These are phyloP conservation scores for Montipora capricornis DNA, from an alignment of 64 coral and sea anemone species.

Conservation along the genomic window DNA sequence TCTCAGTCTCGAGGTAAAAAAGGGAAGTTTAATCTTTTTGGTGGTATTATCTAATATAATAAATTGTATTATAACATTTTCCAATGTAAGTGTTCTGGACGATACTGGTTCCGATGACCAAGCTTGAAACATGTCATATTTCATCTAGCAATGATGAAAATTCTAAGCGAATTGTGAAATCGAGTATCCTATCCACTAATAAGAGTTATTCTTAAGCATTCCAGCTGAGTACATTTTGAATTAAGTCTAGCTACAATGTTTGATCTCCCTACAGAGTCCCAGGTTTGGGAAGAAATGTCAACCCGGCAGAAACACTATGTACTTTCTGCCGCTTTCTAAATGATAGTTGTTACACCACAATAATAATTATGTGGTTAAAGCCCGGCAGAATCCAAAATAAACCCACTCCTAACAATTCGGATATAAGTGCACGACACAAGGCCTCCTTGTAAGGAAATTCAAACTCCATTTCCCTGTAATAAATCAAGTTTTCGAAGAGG, in stretches of 20 bases:
- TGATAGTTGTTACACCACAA: neutral
- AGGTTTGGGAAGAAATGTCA: conserved; percentile 25
- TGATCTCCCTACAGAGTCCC: neutral
- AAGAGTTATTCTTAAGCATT: neutral
- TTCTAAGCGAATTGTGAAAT: neutral
- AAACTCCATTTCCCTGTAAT: neutral
- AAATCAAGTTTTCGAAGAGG: conserved; percentile 1
- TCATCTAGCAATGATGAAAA: neutral
- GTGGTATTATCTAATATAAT: neutral
- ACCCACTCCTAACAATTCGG: neutral
- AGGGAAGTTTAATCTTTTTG: neutral
- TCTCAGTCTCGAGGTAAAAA: neutral
- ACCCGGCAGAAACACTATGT: neutral
- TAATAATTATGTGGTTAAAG: neutral
- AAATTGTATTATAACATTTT: neutral
- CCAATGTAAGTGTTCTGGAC: neutral
- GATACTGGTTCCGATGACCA: neutral
- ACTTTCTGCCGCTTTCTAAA: neutral
- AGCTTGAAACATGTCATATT: conserved; percentile 10
- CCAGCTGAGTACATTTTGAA: neutral
- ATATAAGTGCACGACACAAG: neutral
- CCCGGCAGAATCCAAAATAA: neutral
- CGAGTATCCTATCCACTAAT: too few relatives aligned
- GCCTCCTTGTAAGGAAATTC: neutral
- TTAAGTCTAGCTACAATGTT: neutral